phyloP scores from a whole-genome alignment of 2,113 vertebrate genomes.

The Boleophthalmus pectinirostris region DNA sequence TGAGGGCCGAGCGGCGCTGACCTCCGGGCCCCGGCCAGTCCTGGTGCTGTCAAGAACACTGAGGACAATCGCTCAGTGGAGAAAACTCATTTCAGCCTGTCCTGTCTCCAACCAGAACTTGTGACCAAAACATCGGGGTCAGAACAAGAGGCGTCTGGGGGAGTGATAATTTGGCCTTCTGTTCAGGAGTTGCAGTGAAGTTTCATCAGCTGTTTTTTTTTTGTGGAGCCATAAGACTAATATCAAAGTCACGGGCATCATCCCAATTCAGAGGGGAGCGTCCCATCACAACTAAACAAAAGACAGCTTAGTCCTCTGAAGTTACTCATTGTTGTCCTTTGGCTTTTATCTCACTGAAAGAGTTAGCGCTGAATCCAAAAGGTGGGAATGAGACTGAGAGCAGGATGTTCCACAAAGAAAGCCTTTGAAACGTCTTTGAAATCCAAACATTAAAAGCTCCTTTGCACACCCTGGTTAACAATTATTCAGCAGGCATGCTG shows the following conservation, averaged over 20 bases:
- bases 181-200: slow-evolving; percentile 35
- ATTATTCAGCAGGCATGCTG: neutral
- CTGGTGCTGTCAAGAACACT: slow-evolving; percentile 25
- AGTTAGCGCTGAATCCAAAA: slow-evolving; percentile 6
- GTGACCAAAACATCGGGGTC: slow-evolving; percentile 40
- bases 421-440: slow-evolving; percentile 12
- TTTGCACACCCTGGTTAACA: slow-evolving; percentile 4
- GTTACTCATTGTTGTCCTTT: slow-evolving; percentile 15
- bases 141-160: slow-evolving; percentile 42
- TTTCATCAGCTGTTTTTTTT: slow-evolving; percentile 58
- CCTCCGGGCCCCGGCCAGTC: slow-evolving; percentile 27
- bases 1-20: slow-evolving; percentile 19
- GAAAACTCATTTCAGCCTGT: slow-evolving; percentile 49
- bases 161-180: slow-evolving; percentile 32
- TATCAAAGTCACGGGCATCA: slow-evolving; percentile 43
- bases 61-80: slow-evolving; percentile 40
- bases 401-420: slow-evolving; percentile 9
- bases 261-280: slow-evolving; percentile 19
- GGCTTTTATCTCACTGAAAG: slow-evolving; percentile 24
- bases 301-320: slow-evolving; percentile 23
- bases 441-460: slow-evolving; percentile 5
- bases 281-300: slow-evolving; percentile 35
- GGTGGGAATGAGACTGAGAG: slow-evolving; percentile 1
- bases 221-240: slow-evolving; percentile 31
- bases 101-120: slow-evolving; percentile 38